Base-by-base conservation (phyloP, 2,797 vertebrate genomes). In the Acanthiza pusilla region DNA sequence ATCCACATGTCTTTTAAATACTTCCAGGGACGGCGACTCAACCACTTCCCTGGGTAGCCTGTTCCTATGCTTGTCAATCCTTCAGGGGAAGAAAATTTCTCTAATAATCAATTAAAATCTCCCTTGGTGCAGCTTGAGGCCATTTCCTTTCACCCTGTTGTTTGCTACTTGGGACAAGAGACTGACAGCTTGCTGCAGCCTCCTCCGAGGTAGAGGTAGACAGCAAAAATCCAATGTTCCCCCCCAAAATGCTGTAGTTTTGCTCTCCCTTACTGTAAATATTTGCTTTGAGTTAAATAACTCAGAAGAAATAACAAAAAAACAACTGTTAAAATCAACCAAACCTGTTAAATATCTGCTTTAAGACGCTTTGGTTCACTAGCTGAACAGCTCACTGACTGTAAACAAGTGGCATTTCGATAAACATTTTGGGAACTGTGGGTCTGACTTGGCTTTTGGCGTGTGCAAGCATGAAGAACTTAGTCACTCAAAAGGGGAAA, bases 221-320 rank as follows among this genome's bases (percentile, higher is more conserved):
- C 23, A 55, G 18, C 0, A 0, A 73, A 72, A 61, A 25, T 21
- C 21, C 3, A 1, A 7, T 27, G 5, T 3, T 4, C 5, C 1
- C 11, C 4, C 10, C 2, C 2, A 13, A 80, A 86, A 62, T 3
- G 2, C 2, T 20, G 15, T 7, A 34, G 55, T 42, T 86, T 63
- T 26, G 11, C 7, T 13, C 4, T 50, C 18, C 26, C 21, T 75
- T 93, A 85, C 62, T 36, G 30, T 42, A 88, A 85, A 38, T 89
- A 76, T 23, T 62, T 87, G 7, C n/a, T 75, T 77, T 3, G 4
- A 66, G 42, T 67, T 48, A 79, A 79, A 48, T 29, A 17, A 26
- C 20, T 42, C 7, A 45, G 47, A 54, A 65, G 13, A 88, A 80
- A 65, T 50, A 32, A 43, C 8, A 45, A 45, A 45, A 54, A 45